These are phyloP conservation scores for Urosaurus nigricauda DNA, from an alignment of 2,797 vertebrate genomes.

Conservation along the genomic window DNA sequence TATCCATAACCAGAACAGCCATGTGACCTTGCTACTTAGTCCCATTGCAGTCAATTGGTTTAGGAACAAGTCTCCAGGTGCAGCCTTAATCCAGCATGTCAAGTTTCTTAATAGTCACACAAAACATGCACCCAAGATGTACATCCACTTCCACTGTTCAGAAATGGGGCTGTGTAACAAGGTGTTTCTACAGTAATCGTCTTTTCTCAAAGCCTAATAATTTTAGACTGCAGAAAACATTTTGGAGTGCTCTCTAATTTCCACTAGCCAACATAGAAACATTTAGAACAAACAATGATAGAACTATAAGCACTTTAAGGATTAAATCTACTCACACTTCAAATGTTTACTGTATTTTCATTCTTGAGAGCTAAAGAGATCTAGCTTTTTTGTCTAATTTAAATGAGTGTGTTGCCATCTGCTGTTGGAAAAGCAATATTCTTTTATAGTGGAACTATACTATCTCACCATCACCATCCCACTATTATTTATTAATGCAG, in stretches of 20 bases:
- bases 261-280: neutral
- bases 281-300: neutral
- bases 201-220: rapidly evolving
- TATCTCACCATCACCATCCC: neutral
- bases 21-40: neutral
- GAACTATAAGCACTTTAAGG: constrained; percentile 28
- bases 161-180: neutral
- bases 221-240: rapidly evolving
- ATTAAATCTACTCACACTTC: neutral
- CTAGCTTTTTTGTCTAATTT: constrained; percentile 47
- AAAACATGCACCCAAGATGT: neutral
- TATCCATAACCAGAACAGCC: neutral
- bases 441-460: neutral
- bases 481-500: neutral
- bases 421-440: constrained; percentile 68
- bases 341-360: neutral
- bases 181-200: neutral
- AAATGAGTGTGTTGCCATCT: constrained; percentile 79
- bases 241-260: neutral
- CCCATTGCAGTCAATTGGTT: neutral
- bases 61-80: neutral
- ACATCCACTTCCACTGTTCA: neutral
- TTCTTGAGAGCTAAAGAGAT: neutral
- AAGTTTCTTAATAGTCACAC: neutral
- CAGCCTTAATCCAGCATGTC: neutral